Base-by-base conservation (phyloP, 2,888 invertebrate genomes). In the Lithosia quadra region DNA sequence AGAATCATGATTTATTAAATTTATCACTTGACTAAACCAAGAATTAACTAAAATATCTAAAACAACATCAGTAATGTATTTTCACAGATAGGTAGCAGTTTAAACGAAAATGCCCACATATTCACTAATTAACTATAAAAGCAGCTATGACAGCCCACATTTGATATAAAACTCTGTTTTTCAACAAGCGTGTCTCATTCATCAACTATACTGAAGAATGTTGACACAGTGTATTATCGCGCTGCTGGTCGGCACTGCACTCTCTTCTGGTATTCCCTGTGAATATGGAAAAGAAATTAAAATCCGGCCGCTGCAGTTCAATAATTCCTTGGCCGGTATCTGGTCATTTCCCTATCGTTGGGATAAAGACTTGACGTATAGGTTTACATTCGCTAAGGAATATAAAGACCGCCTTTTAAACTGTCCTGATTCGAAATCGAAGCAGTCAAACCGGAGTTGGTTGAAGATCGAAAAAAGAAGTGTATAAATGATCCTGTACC, bases 291-390 rank as follows among this genome's bases (percentile, higher is more conserved):
- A 61, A 9, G 59, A 73, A 70, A 79, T 77, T n/a, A n/a, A 63
- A 4, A 55, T 69, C 1, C 28, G 49, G 18, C 24, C 61, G 1
- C 68, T 70, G 11, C 63, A 64, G 2, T 69, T 65, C 11, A 53
- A 67, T 24, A n/a, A 56, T 61, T 66, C 71, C 1, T 24, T 79
- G 4, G 63, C 71, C n/a, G 79, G 79, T 11, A 73, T 71, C n/a
- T 79, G 79, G 79, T 67, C 58, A 0, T 79, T 71, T 49, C 68
- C 77, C 0, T 79, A 77, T 57, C 77, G 73, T 33, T 79, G 79
- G 79, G 77, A 73, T 13, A 75, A n/a, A 21, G 9, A 63, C 0
- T 73, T 69, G 39, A 57, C 65, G 53, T 73, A 71, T 53, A 13
- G 63, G 0, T 13, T 11, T 3, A 68, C 76, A 22, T 7, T 49